Conservation (phyloP, 2,888 invertebrate species). For the Chloroclystis v-ata region DNA sequence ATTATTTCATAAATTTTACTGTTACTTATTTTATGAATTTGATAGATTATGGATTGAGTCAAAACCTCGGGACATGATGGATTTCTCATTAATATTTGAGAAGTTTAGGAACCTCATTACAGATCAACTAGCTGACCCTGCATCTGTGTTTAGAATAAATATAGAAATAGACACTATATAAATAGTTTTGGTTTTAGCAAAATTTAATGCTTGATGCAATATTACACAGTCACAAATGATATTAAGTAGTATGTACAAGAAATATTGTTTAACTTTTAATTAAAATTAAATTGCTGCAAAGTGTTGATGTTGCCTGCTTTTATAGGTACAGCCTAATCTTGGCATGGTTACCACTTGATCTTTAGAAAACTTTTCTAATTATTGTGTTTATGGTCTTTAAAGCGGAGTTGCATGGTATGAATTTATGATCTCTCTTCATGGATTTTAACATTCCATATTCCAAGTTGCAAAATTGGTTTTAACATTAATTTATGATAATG, state of each 20-base stretch:
- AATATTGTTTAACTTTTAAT: too few species aligned
- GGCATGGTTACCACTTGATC: too few species aligned
- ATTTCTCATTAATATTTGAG: slow-evolving; percentile 91
- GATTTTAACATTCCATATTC: too few species aligned
- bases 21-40: slow-evolving; percentile 95
- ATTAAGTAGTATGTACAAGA: too few species aligned
- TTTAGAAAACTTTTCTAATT: too few species aligned
- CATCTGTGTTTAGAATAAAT: slow-evolving; percentile 87
- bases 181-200: not conserved
- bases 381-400: too few species aligned
- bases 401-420: not conserved
- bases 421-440: not conserved
- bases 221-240: not conserved
- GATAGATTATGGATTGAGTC: slow-evolving; percentile 96
- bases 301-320: too few species aligned
- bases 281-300: too few species aligned
- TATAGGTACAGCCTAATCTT: too few species aligned
- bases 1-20: slow-evolving; percentile 95
- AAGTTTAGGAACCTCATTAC: slow-evolving; percentile 89
- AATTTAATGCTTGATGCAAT: not conserved
- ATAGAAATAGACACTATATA: slow-evolving; percentile 82
- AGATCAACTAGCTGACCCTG: slow-evolving; percentile 81
- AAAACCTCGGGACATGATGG: slow-evolving; percentile 96
- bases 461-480: too few species aligned
- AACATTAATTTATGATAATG: too few species aligned